Percentiles rank a stretch among this genome's conserved stretches.
Evolutionary conservation across 2,888 invertebrate species (phyloP).

Genomic region (Margaritifera margaritifera): DNA sequence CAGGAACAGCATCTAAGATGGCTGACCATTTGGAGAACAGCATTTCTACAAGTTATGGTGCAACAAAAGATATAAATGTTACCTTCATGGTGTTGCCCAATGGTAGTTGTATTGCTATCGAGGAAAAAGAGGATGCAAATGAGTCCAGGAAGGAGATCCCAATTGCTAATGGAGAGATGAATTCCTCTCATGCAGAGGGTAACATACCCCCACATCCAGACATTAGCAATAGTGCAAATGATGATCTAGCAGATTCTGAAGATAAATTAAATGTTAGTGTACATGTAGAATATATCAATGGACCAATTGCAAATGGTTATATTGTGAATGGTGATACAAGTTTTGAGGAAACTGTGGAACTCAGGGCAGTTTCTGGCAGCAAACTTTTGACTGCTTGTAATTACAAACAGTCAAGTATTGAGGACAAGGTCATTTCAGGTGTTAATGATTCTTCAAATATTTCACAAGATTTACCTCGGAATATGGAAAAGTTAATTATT

Average conservation of each 20-base stretch:
- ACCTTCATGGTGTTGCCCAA: no score
- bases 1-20: no score
- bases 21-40: no score
- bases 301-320: constrained; percentile 1
- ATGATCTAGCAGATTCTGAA: not conserved
- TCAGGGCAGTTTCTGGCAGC: not conserved
- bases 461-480: no score
- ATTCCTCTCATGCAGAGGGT: not conserved
- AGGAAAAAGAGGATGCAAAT: no score
- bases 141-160: no score
- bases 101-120: no score
- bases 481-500: no score
- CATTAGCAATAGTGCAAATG: not conserved
- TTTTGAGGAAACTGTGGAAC: not conserved
- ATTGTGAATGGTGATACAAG: not conserved
- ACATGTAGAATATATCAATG: not conserved
- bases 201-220: not conserved
- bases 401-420: not conserved
- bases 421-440: not conserved
- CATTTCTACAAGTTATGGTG: no score
- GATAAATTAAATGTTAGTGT: not conserved
- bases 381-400: not conserved
- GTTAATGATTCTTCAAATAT: not conserved
- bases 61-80: no score
- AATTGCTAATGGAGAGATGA: not conserved